Percentiles rank a stretch among this genome's conserved stretches.
Conservation (phyloP, 2,113 vertebrate species). For the Todiramphus saurophagus region DNA sequence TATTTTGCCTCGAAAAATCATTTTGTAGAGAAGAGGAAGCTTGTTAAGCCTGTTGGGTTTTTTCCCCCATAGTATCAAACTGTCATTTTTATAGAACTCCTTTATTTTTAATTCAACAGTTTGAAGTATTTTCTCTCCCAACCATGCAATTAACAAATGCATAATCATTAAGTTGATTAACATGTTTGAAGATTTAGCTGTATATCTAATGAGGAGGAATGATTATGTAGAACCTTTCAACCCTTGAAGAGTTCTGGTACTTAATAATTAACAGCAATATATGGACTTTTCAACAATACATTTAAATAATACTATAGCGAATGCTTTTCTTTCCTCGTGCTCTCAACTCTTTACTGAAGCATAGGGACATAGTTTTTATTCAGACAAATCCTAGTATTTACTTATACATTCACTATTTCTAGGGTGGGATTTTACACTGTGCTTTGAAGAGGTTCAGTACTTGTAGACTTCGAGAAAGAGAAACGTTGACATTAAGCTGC, state of each 20-base stretch:
- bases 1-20: not conserved
- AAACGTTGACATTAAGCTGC: not conserved
- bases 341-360: conserved; percentile 22
- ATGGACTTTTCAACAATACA: conserved; percentile 25
- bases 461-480: not conserved
- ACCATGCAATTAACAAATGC: conserved; percentile 65
- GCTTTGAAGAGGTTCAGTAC: not conserved
- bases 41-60: not conserved
- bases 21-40: not conserved
- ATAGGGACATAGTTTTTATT: not conserved
- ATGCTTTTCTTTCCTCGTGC: conserved; percentile 2
- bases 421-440: not conserved
- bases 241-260: conserved; percentile 56
- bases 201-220: conserved; percentile 61
- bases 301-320: conserved; percentile 38
- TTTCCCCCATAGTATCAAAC: not conserved
- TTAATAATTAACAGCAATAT: conserved; percentile 52
- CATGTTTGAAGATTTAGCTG: conserved; percentile 64
- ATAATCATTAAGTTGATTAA: conserved; percentile 69
- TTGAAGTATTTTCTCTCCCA: conserved; percentile 67
- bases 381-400: not conserved
- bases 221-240: conserved; percentile 60
- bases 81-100: conserved; percentile 24
- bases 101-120: conserved; percentile 58
- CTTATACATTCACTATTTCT: not conserved